These are phyloP conservation scores for Ectemnius lituratus DNA, from an alignment of 2,888 invertebrate species.

Conservation along the genomic window DNA sequence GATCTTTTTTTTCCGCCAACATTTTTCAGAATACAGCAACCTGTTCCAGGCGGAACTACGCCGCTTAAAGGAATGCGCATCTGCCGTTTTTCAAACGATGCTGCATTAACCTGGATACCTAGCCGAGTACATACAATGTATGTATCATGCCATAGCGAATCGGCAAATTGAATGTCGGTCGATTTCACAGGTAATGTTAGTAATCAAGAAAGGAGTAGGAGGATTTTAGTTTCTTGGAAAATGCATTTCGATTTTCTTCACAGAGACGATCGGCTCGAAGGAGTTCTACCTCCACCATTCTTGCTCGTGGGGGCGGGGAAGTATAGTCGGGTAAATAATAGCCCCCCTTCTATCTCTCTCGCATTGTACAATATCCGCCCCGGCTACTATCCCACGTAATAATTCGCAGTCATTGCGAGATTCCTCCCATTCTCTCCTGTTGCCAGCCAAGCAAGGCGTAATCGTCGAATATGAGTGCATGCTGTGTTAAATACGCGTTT, in stretches of 20 bases:
- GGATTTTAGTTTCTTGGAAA: constrained; percentile 49
- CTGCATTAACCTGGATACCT: constrained; percentile 10
- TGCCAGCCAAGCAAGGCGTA: constrained; percentile 25
- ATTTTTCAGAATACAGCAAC: neutral
- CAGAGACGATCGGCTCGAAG: neutral
- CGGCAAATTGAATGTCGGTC: constrained; percentile 63
- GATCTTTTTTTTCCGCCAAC: neutral
- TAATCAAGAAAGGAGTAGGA: constrained; percentile 50
- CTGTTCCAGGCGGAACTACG: constrained; percentile 23
- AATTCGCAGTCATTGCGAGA: constrained; percentile 28
- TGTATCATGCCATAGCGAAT: constrained; percentile 57
- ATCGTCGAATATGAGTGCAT: too few species aligned
- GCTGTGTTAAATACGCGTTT: too few species aligned
- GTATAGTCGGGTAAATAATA: constrained; percentile 2
- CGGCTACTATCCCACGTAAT: constrained; percentile 37
- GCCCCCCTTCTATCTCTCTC: constrained; percentile 14
- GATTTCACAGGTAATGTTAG: constrained; percentile 56
- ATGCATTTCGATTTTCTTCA: constrained; percentile 55
- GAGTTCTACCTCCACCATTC: constrained; percentile 1
- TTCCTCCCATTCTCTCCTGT: constrained; percentile 14
- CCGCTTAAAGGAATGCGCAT: constrained; percentile 32
- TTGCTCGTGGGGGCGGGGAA: constrained; percentile 31
- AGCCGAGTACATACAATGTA: constrained; percentile 1
- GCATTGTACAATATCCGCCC: constrained; percentile 36
- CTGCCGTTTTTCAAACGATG: constrained; percentile 15